Evolutionary conservation across 2,797 vertebrate genomes (phyloP).

Genomic region (Podarcis lilfordi): DNA sequence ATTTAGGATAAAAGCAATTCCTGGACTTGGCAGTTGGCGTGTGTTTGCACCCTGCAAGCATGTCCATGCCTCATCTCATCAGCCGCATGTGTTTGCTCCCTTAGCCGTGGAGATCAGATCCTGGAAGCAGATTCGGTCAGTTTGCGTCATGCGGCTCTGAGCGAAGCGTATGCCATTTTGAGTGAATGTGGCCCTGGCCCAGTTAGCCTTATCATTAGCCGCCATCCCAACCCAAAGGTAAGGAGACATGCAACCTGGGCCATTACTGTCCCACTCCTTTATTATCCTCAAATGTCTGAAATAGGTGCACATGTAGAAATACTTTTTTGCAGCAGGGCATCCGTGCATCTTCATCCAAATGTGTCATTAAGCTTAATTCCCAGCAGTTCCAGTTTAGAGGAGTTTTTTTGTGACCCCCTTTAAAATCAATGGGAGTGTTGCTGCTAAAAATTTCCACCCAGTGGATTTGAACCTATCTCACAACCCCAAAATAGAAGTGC

Average conservation of each 20-base stretch:
- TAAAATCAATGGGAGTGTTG: background rate
- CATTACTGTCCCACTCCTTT: background rate
- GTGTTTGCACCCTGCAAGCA: background rate
- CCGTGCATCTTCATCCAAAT: background rate
- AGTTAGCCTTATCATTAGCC: conserved; percentile 92
- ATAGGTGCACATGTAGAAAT: background rate
- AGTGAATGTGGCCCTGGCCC: conserved; percentile 94
- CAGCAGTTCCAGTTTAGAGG: background rate
- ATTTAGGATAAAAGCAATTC: background rate
- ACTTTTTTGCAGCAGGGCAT: background rate
- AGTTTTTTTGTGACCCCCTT: too few species aligned
- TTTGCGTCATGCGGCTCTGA: conserved; percentile 89
- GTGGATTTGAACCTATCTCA: background rate
- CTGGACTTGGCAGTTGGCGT: background rate
- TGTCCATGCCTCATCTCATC: background rate
- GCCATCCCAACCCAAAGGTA: conserved; percentile 95
- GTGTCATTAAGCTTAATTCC: background rate
- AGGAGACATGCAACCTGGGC: conserved; percentile 27
- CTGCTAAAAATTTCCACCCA: background rate
- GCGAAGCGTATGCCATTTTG: conserved; percentile 93
- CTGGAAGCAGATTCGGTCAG: conserved; percentile 94
- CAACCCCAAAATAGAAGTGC: background rate
- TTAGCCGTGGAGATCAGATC: conserved; percentile 94
- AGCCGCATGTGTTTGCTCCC: conserved; percentile 40
- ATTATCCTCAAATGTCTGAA: too few species aligned